These are phyloP conservation scores for Nysson spinosus DNA, from an alignment of 2,888 invertebrate species.

Conservation along the genomic window DNA sequence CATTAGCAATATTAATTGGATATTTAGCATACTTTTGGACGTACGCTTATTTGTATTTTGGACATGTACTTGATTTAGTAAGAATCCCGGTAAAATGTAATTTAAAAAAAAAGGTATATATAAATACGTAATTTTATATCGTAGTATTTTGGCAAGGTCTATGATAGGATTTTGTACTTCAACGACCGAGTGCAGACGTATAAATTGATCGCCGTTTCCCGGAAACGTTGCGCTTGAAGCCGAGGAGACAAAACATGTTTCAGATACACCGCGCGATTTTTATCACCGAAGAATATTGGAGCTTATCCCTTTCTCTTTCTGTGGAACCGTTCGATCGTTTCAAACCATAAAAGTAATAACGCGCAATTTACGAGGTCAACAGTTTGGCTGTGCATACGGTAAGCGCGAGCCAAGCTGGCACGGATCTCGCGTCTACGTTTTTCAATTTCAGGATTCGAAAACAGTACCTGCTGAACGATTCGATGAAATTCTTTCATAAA, in stretches of 20 bases:
- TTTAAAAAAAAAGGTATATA: no score
- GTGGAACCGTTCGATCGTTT: constrained; percentile 26
- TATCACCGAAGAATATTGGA: constrained; percentile 55
- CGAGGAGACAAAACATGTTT: constrained; percentile 38
- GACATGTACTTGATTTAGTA: no score
- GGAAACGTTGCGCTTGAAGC: constrained; percentile 9
- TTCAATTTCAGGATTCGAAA: constrained; percentile 45
- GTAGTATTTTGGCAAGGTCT: no score
- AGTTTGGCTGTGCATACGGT: constrained; percentile 53
- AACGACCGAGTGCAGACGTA: constrained; percentile 19
- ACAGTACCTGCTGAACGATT: constrained; percentile 31
- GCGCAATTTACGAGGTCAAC: constrained; percentile 64
- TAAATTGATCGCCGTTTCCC: constrained; percentile 46
- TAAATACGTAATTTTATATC: no score
- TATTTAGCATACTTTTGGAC: no score
- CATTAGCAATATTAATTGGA: no score
- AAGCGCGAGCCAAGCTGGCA: constrained; percentile 53
- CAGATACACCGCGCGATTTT: constrained; percentile 59
- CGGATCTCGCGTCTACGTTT: constrained; percentile 39
- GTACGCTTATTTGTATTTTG: no score
- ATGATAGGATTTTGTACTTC: no score
- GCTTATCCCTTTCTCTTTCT: constrained; percentile 21
- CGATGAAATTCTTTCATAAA: constrained; percentile 40
- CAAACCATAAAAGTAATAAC: constrained; percentile 62
- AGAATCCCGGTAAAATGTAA: no score